A percentile compares a stretch with the other conserved stretches of the same genome.
phyloP scores from a whole-genome alignment of 2,113 vertebrate species.

The Chloroceryle aenea region DNA sequence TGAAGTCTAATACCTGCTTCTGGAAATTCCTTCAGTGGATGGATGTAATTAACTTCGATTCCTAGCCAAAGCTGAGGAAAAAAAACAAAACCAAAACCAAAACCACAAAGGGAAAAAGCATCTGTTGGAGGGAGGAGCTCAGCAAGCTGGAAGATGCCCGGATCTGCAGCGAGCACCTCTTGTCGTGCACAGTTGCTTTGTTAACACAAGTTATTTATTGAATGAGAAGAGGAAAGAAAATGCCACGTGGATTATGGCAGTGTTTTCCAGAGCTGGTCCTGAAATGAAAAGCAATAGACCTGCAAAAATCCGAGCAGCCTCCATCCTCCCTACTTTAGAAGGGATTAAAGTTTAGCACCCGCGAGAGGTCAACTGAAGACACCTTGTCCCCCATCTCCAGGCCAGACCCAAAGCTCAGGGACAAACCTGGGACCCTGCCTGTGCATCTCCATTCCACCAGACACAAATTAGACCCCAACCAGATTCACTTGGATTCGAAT shows the following conservation, averaged over 20 bases:
- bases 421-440: background rate
- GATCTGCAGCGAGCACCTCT: slow-evolving; percentile 7
- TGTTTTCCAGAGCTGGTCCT: background rate
- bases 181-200: background rate
- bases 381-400: background rate
- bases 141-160: background rate
- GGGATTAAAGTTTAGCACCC: background rate
- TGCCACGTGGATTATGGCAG: background rate
- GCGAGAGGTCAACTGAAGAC: background rate
- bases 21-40: background rate
- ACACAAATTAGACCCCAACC: background rate
- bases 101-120: background rate
- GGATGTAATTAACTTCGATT: slow-evolving; percentile 34
- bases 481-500: background rate
- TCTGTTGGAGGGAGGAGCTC: background rate
- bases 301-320: background rate
- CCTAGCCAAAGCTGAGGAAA: background rate
- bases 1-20: slow-evolving; percentile 27
- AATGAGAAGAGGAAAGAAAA: slow-evolving; percentile 30
- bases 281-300: slow-evolving; percentile 1
- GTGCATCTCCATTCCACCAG: fast-evolving
- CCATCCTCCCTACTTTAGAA: background rate
- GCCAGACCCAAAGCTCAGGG: background rate
- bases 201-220: slow-evolving; percentile 31
- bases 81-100: background rate